Evolutionary conservation across 2,113 vertebrate species (phyloP).

Genomic region (Xyliphius kryptos): DNA sequence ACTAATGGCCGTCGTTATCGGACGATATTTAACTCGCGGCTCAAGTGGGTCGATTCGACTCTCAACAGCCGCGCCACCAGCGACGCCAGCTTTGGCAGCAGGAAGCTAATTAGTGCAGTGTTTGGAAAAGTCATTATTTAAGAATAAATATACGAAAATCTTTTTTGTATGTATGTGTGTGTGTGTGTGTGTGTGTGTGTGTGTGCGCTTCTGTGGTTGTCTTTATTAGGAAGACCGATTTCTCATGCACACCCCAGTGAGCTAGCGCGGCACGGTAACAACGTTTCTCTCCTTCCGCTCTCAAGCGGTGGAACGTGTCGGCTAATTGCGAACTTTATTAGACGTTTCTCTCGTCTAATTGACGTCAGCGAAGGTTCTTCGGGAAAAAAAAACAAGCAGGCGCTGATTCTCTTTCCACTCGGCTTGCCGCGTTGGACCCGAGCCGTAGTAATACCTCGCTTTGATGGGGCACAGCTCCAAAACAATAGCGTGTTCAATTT

Average conservation of each 20-base stretch:
- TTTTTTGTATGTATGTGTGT: too few relatives aligned
- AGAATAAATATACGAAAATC: slow-evolving; percentile 28
- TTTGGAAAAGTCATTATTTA: slow-evolving; percentile 38
- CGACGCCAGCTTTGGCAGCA: too few relatives aligned
- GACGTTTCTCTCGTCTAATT: slow-evolving; percentile 62
- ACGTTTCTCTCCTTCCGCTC: slow-evolving; percentile 43
- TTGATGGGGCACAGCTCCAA: slow-evolving; percentile 67
- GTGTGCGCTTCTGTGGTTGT: slow-evolving; percentile 10
- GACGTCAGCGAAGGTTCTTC: slow-evolving; percentile 49
- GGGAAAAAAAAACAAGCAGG: slow-evolving; percentile 27
- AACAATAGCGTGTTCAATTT: slow-evolving; percentile 71
- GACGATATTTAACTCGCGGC: too few relatives aligned
- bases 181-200: too few relatives aligned
- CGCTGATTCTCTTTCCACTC: slow-evolving; percentile 64
- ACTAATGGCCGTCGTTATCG: too few relatives aligned
- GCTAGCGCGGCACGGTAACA: slow-evolving; percentile 50
- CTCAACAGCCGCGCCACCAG: too few relatives aligned
- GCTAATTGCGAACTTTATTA: slow-evolving; percentile 75
- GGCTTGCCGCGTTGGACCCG: slow-evolving; percentile 58
- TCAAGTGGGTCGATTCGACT: too few relatives aligned
- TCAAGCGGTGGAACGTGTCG: slow-evolving; percentile 64
- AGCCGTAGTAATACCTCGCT: slow-evolving; percentile 64
- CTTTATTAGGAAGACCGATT: slow-evolving; percentile 55
- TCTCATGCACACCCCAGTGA: slow-evolving; percentile 44
- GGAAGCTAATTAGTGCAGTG: slow-evolving; percentile 37